Evolutionary conservation across 2,113 vertebrate genomes (phyloP).

Genomic region (Tyto alba): DNA sequence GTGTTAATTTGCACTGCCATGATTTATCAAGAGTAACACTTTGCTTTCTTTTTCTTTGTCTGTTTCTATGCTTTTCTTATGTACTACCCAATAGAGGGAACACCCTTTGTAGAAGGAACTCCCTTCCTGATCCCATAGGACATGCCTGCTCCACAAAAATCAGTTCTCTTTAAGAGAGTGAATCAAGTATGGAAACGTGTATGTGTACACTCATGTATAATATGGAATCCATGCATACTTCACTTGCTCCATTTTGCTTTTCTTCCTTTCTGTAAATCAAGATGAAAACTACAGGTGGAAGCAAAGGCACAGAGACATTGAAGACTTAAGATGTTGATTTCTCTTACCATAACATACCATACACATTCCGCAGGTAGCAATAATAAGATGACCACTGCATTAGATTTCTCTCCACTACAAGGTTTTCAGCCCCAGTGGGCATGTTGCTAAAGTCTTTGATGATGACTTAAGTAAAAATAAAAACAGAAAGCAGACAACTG

Average conservation of each 20-base stretch:
- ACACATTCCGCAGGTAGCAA: not conserved
- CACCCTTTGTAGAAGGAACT: not conserved
- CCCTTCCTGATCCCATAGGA: conserved; percentile 13
- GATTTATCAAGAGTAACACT: not conserved
- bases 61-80: not conserved
- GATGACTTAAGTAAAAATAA: conserved; percentile 20
- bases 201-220: not conserved
- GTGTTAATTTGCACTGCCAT: not conserved
- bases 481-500: conserved; percentile 11
- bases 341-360: not conserved
- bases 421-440: not conserved
- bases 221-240: not conserved
- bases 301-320: not conserved
- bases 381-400: not conserved
- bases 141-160: not conserved
- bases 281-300: conserved; percentile 69
- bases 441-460: not conserved
- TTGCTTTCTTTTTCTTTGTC: not conserved
- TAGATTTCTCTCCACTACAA: not conserved
- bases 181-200: not conserved
- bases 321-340: not conserved
- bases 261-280: conserved; percentile 41
- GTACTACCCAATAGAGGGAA: not conserved
- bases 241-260: not conserved
- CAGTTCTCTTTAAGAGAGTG: not conserved